Conservation (phyloP, 2,113 vertebrate genomes). For the Pteruthius melanotis region DNA sequence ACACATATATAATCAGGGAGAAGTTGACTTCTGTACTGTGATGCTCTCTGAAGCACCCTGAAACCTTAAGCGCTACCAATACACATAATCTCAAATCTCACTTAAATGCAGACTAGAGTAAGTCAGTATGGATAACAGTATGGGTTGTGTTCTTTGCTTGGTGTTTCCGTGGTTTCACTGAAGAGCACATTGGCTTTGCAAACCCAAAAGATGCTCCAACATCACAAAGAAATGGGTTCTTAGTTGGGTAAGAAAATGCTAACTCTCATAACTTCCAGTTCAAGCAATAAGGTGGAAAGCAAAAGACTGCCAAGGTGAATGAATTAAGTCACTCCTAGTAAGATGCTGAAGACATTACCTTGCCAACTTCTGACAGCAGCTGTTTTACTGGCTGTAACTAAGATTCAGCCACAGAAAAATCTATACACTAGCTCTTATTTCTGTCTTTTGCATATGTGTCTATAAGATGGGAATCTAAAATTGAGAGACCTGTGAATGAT, state of each 20-base stretch:
- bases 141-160: background rate
- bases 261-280: background rate
- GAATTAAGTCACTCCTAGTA: background rate
- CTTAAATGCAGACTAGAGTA: background rate
- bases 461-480: background rate
- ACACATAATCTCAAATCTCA: background rate
- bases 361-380: background rate
- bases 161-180: background rate
- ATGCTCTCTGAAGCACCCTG: background rate
- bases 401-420: background rate
- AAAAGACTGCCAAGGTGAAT: background rate
- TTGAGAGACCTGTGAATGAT: background rate
- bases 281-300: background rate
- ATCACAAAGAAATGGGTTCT: background rate
- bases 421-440: background rate
- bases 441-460: background rate
- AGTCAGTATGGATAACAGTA: background rate
- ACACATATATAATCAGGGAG: background rate
- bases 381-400: background rate
- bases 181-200: background rate
- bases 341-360: background rate
- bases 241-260: background rate
- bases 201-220: background rate
- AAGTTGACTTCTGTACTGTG: background rate
- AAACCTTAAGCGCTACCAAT: background rate